phyloP scores from a whole-genome alignment of 2,797 vertebrate species.

The Knipowitschia caucasica region DNA sequence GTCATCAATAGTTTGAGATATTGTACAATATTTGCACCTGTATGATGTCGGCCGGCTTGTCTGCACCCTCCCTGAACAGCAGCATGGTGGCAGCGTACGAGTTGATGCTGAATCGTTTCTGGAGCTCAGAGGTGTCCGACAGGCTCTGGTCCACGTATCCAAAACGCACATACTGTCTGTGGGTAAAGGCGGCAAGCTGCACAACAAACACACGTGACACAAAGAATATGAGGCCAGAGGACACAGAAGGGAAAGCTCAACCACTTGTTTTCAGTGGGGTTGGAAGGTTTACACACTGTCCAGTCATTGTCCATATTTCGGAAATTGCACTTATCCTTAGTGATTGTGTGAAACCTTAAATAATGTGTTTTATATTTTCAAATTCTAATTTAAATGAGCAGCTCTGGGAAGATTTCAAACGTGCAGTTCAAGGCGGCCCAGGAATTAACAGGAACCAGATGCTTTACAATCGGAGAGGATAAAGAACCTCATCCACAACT shows the following conservation, averaged over 20 bases:
- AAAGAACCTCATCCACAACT: too few relatives aligned
- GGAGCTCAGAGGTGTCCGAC: constrained; percentile 80
- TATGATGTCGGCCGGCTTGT: constrained; percentile 86
- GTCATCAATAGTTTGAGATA: not conserved
- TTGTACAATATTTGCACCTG: constrained; percentile 74
- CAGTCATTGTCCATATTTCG: too few relatives aligned
- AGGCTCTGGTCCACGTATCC: constrained; percentile 89
- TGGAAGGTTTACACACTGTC: too few relatives aligned
- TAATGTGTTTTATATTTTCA: too few relatives aligned
- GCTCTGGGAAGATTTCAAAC: too few relatives aligned
- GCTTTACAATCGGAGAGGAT: too few relatives aligned
- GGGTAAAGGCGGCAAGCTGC: constrained; percentile 89
- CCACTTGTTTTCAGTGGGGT: too few relatives aligned
- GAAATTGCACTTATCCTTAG: too few relatives aligned
- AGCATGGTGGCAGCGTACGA: constrained; percentile 88
- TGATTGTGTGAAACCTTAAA: too few relatives aligned
- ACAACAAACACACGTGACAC: not conserved
- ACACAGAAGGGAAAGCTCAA: not conserved
- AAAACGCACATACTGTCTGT: constrained; percentile 90
- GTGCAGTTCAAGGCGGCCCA: too few relatives aligned
- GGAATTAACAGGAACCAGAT: too few relatives aligned
- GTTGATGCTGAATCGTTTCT: constrained; percentile 88
- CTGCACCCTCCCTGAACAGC: constrained; percentile 87
- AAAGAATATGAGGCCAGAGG: not conserved
- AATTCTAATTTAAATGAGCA: too few relatives aligned